Conservation (phyloP, 1,140 invertebrate species). For the Orius insidiosus region DNA sequence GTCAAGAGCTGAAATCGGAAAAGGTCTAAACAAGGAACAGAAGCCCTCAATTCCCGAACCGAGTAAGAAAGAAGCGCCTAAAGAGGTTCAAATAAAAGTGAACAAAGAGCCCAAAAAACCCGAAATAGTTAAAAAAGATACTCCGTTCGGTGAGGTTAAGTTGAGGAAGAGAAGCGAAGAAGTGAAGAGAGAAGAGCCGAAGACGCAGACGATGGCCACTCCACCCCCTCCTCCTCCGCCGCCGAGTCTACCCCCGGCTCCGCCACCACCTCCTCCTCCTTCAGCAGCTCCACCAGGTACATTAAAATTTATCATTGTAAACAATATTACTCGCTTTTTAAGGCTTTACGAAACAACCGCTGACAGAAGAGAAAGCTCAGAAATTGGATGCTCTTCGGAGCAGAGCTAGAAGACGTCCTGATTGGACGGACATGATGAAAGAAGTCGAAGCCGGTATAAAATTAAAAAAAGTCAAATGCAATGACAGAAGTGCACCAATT, state of each 20-base stretch:
- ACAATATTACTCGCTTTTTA: too few relatives aligned
- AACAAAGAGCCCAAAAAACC: too few relatives aligned
- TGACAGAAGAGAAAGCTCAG: conserved; percentile 18
- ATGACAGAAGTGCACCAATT: conserved; percentile 50
- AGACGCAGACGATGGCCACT: conserved; percentile 19
- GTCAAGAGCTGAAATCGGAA: too few relatives aligned
- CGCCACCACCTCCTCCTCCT: conserved; percentile 32
- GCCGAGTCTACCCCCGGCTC: conserved; percentile 32
- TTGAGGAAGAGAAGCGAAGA: neutral
- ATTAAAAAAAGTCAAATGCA: conserved; percentile 62
- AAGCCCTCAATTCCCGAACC: too few relatives aligned
- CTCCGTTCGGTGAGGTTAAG: too few relatives aligned
- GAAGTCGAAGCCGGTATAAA: conserved; percentile 64
- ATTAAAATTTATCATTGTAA: too few relatives aligned
- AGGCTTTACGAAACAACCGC: conserved; percentile 15
- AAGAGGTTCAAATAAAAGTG: too few relatives aligned
- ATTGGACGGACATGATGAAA: conserved; percentile 79
- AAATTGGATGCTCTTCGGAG: conserved; percentile 43
- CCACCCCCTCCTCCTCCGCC: conserved; percentile 11
- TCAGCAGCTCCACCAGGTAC: conserved; percentile 5
- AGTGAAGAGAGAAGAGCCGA: too few relatives aligned
- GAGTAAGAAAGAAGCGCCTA: too few relatives aligned
- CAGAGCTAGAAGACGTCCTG: conserved; percentile 59
- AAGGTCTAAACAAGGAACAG: too few relatives aligned
- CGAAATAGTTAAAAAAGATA: too few relatives aligned